Percentiles rank a stretch among this genome's conserved stretches.
phyloP scores from a whole-genome alignment of 1,140 invertebrate genomes.

The Caerostris extrusa region DNA sequence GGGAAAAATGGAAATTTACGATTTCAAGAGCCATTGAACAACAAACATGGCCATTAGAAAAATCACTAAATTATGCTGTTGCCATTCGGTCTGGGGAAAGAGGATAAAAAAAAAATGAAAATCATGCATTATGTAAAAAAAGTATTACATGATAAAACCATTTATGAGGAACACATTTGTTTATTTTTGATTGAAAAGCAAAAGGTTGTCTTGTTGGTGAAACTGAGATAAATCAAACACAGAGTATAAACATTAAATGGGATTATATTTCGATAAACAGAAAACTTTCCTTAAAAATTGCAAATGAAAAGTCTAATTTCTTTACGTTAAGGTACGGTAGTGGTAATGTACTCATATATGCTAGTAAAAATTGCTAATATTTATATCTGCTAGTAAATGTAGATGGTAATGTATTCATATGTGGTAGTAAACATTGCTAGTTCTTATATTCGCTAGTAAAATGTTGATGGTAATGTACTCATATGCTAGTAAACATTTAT shows the following conservation, averaged over 20 bases:
- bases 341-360: neutral
- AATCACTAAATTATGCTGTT: slow-evolving; percentile 69
- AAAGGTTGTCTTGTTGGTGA: slow-evolving; percentile 2
- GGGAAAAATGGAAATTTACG: slow-evolving; percentile 35
- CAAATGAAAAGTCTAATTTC: slow-evolving; percentile 48
- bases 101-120: neutral
- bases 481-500: too few relatives aligned
- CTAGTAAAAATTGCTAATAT: too few relatives aligned
- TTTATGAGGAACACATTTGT: slow-evolving; percentile 36
- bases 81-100: slow-evolving; percentile 34
- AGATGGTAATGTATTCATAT: too few relatives aligned
- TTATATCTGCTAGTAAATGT: too few relatives aligned
- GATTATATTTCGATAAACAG: slow-evolving; percentile 39
- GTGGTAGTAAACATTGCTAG: too few relatives aligned
- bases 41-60: slow-evolving; percentile 61
- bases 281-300: slow-evolving; percentile 4
- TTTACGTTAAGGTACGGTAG: slow-evolving; percentile 46
- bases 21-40: slow-evolving; percentile 32
- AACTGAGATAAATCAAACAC: slow-evolving; percentile 39
- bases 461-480: too few relatives aligned
- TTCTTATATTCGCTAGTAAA: too few relatives aligned
- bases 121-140: neutral
- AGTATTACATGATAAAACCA: slow-evolving; percentile 53
- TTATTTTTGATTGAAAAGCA: slow-evolving; percentile 42
- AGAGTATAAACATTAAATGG: slow-evolving; percentile 34